Evolutionary conservation across 2,888 invertebrate genomes (phyloP).

Genomic region (Balanococcus diminutus): DNA sequence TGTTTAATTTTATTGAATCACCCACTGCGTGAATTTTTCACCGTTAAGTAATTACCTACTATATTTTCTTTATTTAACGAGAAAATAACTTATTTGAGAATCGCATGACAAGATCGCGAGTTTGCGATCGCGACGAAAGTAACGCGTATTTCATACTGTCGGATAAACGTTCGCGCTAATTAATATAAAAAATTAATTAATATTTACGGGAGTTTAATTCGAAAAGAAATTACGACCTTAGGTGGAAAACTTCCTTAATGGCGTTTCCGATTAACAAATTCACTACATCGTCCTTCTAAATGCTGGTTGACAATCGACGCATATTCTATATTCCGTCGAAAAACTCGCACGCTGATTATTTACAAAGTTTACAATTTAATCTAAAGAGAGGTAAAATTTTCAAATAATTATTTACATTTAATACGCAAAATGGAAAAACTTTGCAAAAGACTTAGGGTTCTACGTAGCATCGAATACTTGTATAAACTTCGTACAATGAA

Average conservation of each 20-base stretch:
- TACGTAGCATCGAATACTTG: neutral
- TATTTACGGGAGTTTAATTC: neutral
- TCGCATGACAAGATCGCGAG: neutral
- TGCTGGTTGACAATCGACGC: neutral
- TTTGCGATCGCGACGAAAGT: neutral
- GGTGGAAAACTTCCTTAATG: neutral
- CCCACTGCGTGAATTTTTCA: neutral
- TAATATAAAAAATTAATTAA: constrained; percentile 14
- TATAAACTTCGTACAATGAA: neutral
- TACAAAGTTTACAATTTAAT: neutral
- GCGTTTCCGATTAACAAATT: neutral
- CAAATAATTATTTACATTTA: neutral
- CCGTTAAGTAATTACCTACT: neutral
- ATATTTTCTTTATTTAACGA: neutral
- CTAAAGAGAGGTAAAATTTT: neutral
- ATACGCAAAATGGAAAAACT: neutral
- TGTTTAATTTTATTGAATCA: too few relatives aligned
- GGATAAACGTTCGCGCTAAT: neutral
- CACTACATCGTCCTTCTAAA: neutral
- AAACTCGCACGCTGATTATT: neutral
- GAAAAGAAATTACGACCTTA: neutral
- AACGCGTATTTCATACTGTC: neutral
- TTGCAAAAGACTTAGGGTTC: neutral
- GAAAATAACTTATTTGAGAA: neutral
- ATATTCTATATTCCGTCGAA: neutral